phyloP scores from a whole-genome alignment of 2,113 vertebrate species.

The Carlito syrichta region DNA sequence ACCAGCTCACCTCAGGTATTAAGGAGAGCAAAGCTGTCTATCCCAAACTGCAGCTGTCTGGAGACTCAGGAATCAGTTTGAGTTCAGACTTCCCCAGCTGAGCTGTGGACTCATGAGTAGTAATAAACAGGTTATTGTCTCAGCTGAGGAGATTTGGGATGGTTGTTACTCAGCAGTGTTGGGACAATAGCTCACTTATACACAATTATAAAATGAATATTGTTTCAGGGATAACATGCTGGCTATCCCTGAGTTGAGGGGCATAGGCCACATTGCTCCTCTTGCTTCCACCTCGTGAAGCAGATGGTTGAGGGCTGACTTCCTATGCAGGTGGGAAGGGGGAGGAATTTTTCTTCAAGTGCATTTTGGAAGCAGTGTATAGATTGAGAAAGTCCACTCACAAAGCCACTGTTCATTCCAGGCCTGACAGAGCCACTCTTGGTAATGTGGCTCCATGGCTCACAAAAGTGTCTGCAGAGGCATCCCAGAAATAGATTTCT shows the following conservation, averaged over 20 bases:
- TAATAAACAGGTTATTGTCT: background rate
- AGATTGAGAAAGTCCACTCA: background rate
- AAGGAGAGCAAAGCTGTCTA: background rate
- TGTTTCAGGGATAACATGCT: background rate
- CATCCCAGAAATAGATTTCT: background rate
- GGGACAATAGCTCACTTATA: background rate
- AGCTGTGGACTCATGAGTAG: fast-evolving
- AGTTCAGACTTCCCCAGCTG: background rate
- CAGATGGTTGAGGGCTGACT: too few species aligned
- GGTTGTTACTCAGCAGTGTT: background rate
- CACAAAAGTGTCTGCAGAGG: too few species aligned
- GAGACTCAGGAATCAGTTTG: background rate
- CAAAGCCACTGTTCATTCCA: background rate
- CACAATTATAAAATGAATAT: fast-evolving
- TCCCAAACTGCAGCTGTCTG: background rate
- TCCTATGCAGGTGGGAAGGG: too few species aligned
- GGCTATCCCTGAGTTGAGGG: background rate
- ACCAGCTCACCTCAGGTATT: too few species aligned
- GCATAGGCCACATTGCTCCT: fast-evolving
- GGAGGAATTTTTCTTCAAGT: background rate
- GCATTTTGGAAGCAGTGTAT: fast-evolving
- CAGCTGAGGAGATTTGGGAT: background rate
- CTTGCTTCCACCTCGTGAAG: fast-evolving
- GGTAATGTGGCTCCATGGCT: too few species aligned
- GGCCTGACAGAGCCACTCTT: background rate